phyloP scores from a whole-genome alignment of 2,113 vertebrate species.

The Microcebus lehilahytsara region DNA sequence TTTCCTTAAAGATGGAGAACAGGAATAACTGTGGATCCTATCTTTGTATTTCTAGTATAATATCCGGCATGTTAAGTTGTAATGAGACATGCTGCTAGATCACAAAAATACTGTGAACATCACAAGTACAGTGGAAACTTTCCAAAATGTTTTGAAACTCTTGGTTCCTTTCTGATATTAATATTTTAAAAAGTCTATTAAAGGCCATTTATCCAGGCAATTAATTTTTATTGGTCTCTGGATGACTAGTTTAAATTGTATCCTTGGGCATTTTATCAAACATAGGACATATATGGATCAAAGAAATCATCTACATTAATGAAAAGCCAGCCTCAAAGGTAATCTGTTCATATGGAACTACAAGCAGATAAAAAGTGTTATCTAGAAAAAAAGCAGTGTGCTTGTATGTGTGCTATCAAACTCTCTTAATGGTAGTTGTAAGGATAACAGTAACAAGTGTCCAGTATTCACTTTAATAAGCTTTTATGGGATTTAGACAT shows the following conservation, averaged over 20 bases:
- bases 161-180: slow-evolving; percentile 25
- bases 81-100: neutral
- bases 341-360: neutral
- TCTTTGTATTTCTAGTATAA: slow-evolving; percentile 20
- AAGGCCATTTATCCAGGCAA: slow-evolving; percentile 19
- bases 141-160: neutral
- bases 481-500: neutral
- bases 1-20: neutral
- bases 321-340: slow-evolving; percentile 23
- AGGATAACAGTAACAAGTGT: neutral
- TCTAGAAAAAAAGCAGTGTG: neutral
- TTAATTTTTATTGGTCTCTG: slow-evolving; percentile 33
- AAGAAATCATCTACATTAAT: slow-evolving; percentile 14
- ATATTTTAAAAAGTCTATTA: slow-evolving; percentile 33
- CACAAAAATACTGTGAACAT: neutral
- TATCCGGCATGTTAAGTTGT: neutral
- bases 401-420: neutral
- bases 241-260: slow-evolving; percentile 14
- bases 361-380: neutral
- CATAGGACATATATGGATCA: slow-evolving; percentile 33
- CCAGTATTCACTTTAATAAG: neutral
- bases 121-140: neutral
- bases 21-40: neutral
- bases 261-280: slow-evolving; percentile 42
- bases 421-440: neutral